A percentile compares a stretch with the other conserved stretches of the same genome.
phyloP scores from a whole-genome alignment of 2,113 vertebrate genomes.

The Melanocharis versteri region DNA sequence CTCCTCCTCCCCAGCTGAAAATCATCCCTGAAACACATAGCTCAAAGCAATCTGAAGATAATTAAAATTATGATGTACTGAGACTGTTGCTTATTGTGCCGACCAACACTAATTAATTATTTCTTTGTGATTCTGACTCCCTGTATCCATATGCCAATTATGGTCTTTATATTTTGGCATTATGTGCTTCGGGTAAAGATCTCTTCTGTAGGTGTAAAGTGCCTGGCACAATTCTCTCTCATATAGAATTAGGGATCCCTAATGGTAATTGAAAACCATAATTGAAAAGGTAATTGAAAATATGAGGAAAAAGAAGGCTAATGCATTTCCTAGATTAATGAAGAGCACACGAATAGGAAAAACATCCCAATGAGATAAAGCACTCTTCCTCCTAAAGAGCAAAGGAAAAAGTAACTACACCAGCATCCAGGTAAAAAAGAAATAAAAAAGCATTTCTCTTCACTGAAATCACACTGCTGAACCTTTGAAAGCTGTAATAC shows the following conservation, averaged over 20 bases:
- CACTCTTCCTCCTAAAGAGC: neutral
- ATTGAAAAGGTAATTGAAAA: constrained; percentile 16
- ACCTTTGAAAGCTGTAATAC: neutral
- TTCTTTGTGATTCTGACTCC: neutral
- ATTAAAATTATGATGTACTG: neutral
- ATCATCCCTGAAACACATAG: neutral
- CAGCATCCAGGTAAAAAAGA: neutral
- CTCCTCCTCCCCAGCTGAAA: neutral
- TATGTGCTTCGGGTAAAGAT: neutral
- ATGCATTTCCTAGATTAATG: neutral
- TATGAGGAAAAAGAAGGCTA: neutral
- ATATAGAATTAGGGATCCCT: neutral
- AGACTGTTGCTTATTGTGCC: neutral
- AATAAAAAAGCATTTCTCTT: neutral
- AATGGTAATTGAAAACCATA: neutral
- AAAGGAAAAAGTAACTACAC: neutral
- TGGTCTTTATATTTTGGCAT: neutral
- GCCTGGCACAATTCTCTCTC: neutral
- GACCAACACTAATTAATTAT: neutral
- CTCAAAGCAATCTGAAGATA: constrained; percentile 15
- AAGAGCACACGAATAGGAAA: neutral
- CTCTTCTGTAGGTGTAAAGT: neutral
- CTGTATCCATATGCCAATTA: neutral
- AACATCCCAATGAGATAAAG: neutral
- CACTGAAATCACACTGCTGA: neutral